A percentile compares a stretch with the other conserved stretches of the same genome.
These are phyloP conservation scores for Apogon hyalosoma DNA, from an alignment of 2,797 vertebrate species.

Conservation along the genomic window DNA sequence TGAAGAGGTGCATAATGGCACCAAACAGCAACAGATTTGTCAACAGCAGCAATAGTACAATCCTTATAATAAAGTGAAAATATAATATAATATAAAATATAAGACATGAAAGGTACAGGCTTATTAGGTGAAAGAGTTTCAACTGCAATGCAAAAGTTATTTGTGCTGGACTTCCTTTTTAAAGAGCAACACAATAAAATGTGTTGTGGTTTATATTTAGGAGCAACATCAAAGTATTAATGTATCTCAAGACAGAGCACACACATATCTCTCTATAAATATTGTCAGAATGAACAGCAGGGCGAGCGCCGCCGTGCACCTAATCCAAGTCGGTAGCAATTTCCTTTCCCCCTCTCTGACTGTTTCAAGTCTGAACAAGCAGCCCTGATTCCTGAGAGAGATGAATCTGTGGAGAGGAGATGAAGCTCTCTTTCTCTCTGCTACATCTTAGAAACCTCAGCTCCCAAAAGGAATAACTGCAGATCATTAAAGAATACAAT, in stretches of 20 bases:
- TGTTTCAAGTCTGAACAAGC: conserved; percentile 20
- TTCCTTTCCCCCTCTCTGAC: conserved; percentile 21
- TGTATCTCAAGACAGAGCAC: conserved; percentile 7
- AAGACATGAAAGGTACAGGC: too few species aligned
- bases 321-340: conserved; percentile 35
- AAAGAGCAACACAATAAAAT: not conserved
- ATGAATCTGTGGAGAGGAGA: conserved; percentile 19
- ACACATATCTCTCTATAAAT: conserved; percentile 41
- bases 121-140: too few species aligned
- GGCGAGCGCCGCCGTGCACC: conserved; percentile 8
- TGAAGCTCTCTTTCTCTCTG: conserved; percentile 10
- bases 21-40: too few species aligned
- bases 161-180: not conserved
- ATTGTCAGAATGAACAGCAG: conserved; percentile 20
- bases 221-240: conserved; percentile 27
- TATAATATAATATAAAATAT: too few species aligned
- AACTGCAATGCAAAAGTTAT: not conserved
- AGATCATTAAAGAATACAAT: conserved; percentile 37
- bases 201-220: not conserved
- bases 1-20: too few species aligned
- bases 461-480: conserved; percentile 18
- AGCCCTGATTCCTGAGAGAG: conserved; percentile 14
- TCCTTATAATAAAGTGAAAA: too few species aligned
- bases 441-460: conserved; percentile 16
- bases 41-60: too few species aligned